These are phyloP conservation scores for Enteromius paludinosus DNA, from an alignment of 2,797 vertebrate species.

Conservation along the genomic window DNA sequence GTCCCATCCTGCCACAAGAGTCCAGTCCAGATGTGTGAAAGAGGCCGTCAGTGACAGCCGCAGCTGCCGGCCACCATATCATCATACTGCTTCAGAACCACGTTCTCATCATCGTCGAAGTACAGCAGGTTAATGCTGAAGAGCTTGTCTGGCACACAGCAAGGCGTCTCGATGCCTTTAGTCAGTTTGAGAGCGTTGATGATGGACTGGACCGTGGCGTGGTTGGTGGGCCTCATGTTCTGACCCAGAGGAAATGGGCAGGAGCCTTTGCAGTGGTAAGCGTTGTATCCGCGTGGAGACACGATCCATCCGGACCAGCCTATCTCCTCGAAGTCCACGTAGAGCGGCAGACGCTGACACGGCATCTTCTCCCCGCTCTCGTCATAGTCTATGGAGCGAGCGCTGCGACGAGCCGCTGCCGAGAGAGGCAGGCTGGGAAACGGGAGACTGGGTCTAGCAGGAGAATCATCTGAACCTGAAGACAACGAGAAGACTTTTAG, in stretches of 20 bases:
- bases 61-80: slow-evolving; percentile 89
- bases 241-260: slow-evolving; percentile 84
- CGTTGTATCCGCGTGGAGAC: slow-evolving; percentile 80
- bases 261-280: slow-evolving; percentile 81
- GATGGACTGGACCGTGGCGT: slow-evolving; percentile 85
- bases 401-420: slow-evolving; percentile 63
- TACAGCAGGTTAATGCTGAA: slow-evolving; percentile 87
- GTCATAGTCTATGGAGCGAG: slow-evolving; percentile 75
- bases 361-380: slow-evolving; percentile 64
- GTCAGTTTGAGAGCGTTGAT: slow-evolving; percentile 85
- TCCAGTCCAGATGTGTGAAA: slow-evolving; percentile 13
- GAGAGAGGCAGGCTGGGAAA: slow-evolving; percentile 59
- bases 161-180: slow-evolving; percentile 79
- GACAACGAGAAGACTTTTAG: neutral
- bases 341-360: slow-evolving; percentile 82
- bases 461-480: slow-evolving; percentile 65
- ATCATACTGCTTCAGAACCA: slow-evolving; percentile 86
- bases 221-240: slow-evolving; percentile 84
- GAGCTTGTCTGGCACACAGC: slow-evolving; percentile 87
- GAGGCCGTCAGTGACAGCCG: slow-evolving; percentile 78
- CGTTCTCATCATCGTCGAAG: slow-evolving; percentile 86
- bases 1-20: slow-evolving; percentile 42
- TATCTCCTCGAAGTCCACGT: slow-evolving; percentile 80
- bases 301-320: slow-evolving; percentile 83
- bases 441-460: slow-evolving; percentile 51